These are phyloP conservation scores for Mesocricetus auratus DNA, from an alignment of 2,113 vertebrate genomes.

Conservation along the genomic window DNA sequence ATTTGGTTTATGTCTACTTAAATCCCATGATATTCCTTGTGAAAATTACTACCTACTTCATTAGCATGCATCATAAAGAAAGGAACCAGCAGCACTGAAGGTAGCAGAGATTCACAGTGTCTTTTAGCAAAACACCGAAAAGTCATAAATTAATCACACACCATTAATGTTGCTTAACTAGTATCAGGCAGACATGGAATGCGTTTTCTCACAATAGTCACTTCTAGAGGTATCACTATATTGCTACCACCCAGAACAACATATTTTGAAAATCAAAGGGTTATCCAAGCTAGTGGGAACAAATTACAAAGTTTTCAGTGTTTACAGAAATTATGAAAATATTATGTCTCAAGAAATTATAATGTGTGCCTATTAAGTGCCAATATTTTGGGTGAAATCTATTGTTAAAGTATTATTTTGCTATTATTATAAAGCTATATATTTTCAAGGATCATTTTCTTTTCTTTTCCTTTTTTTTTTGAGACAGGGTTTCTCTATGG, in stretches of 20 bases:
- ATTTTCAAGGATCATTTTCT: background rate
- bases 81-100: background rate
- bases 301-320: background rate
- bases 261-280: conserved; percentile 10
- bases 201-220: background rate
- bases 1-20: conserved; percentile 50
- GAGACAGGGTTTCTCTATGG: no score
- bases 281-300: background rate
- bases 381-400: background rate
- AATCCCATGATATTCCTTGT: background rate
- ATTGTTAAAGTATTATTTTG: background rate
- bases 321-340: background rate
- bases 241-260: background rate
- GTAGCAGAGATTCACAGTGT: background rate
- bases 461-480: no score
- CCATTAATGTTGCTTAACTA: background rate
- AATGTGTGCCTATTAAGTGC: background rate
- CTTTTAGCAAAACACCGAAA: background rate
- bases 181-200: background rate
- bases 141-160: background rate
- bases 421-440: background rate
- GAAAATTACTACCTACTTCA: background rate
- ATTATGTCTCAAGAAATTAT: background rate
- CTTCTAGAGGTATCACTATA: background rate
- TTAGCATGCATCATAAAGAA: conserved; percentile 24